These are phyloP conservation scores for Litocranius walleri DNA, from an alignment of 2,113 vertebrate species.

Conservation along the genomic window DNA sequence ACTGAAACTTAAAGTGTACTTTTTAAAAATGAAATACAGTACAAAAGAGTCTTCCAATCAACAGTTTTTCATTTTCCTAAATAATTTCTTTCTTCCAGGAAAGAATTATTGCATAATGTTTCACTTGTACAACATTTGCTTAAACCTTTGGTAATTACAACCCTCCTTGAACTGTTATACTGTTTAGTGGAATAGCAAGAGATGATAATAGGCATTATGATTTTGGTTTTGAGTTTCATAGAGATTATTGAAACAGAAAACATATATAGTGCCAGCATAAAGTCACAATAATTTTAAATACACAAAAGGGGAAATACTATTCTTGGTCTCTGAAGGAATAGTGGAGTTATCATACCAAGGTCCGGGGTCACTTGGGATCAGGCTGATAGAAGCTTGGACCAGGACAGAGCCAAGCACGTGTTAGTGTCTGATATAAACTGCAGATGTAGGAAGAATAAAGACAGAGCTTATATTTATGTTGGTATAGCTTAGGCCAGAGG, in stretches of 20 bases:
- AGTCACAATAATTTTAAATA: constrained; percentile 1
- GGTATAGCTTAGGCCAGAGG: neutral
- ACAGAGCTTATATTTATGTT: neutral
- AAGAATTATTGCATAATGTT: neutral
- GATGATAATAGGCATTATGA: neutral
- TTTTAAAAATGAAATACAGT: neutral
- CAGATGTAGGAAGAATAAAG: neutral
- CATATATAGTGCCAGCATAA: neutral
- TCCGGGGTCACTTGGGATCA: neutral
- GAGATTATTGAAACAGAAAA: neutral
- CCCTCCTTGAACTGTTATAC: neutral
- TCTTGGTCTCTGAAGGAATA: neutral
- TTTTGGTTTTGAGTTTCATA: constrained; percentile 1
- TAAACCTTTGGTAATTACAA: neutral
- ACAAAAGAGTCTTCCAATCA: neutral
- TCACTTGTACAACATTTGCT: neutral
- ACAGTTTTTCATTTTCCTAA: neutral
- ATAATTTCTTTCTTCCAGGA: neutral
- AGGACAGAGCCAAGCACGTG: neutral
- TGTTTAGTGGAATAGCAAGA: neutral
- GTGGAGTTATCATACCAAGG: neutral
- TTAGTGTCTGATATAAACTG: neutral
- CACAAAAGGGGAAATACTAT: neutral
- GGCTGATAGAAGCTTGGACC: neutral
- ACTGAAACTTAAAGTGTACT: neutral